Conservation (phyloP, 1,140 invertebrate species). For the Drosophila pruinosa region DNA sequence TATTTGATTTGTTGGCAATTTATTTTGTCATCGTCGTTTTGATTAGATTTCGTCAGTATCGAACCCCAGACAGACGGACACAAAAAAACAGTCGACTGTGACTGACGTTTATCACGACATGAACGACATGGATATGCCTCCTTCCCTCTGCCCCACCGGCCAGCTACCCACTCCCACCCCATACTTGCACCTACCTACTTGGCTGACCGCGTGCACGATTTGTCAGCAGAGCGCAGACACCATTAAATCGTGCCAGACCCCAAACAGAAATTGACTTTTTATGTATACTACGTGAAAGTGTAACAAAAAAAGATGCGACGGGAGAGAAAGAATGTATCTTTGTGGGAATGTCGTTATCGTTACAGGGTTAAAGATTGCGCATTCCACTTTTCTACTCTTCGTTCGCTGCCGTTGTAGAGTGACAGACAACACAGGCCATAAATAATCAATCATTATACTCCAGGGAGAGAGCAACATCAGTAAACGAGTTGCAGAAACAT, state of each 20-base stretch:
- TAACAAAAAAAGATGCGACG: neutral
- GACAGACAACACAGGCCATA: constrained; percentile 25
- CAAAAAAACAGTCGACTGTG: constrained; percentile 32
- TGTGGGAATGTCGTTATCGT: constrained; percentile 22
- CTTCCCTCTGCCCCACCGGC: neutral
- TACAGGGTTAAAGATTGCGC: constrained; percentile 31
- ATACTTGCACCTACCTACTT: neutral
- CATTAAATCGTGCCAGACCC: constrained; percentile 50
- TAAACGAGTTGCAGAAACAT: constrained; percentile 1
- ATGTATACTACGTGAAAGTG: constrained; percentile 51
- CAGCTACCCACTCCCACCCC: neutral
- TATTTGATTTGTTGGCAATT: constrained; percentile 64
- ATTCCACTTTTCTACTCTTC: constrained; percentile 13
- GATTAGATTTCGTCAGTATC: constrained; percentile 59
- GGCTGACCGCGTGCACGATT: constrained; percentile 55
- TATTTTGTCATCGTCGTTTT: constrained; percentile 69
- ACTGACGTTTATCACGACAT: constrained; percentile 74
- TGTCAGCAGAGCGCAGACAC: constrained; percentile 53
- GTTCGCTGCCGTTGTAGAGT: neutral
- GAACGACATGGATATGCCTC: constrained; percentile 32
- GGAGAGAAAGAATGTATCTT: constrained; percentile 1
- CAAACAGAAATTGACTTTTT: constrained; percentile 67
- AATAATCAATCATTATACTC: constrained; percentile 49
- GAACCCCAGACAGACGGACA: constrained; percentile 14
- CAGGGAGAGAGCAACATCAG: neutral